A percentile compares a stretch with the other conserved stretches of the same genome.
phyloP scores from a whole-genome alignment of 2,797 vertebrate genomes.

The Galago senegalensis region DNA sequence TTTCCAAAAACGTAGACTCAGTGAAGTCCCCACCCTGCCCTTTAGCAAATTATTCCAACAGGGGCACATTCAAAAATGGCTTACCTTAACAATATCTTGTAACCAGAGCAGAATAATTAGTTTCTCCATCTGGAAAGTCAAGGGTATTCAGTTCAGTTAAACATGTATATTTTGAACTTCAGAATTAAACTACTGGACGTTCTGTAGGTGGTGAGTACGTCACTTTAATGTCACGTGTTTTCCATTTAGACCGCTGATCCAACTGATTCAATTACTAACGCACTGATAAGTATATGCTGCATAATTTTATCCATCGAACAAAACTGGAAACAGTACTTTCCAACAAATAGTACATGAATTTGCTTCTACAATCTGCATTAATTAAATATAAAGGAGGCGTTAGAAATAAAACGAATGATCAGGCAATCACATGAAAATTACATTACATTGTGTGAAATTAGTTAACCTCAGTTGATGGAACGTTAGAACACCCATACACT shows the following conservation, averaged over 20 bases:
- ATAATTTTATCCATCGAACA: not conserved
- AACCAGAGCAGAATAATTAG: conserved; percentile 84
- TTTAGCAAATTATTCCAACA: not conserved
- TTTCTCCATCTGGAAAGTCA: conserved; percentile 86
- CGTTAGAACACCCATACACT: conserved; percentile 39
- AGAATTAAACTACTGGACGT: conserved; percentile 51
- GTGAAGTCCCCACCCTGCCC: not conserved
- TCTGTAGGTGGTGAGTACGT: not conserved
- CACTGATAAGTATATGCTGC: not conserved
- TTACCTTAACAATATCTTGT: conserved; percentile 88
- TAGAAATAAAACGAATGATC: conserved; percentile 67
- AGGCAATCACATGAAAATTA: conserved; percentile 46
- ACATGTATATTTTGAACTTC: conserved; percentile 1
- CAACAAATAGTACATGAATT: not conserved
- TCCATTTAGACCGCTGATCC: not conserved
- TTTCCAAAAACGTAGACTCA: conserved; percentile 35
- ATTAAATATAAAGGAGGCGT: conserved; percentile 50
- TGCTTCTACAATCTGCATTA: not conserved
- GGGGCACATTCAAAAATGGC: conserved; percentile 46
- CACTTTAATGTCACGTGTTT: not conserved
- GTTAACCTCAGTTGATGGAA: conserved; percentile 40
- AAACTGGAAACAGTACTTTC: conserved; percentile 25
- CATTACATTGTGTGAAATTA: not conserved
- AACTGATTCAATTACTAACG: not conserved
- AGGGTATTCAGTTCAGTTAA: not conserved